Base-by-base conservation (phyloP, 2,113 vertebrate genomes). In the Podilymbus podiceps region DNA sequence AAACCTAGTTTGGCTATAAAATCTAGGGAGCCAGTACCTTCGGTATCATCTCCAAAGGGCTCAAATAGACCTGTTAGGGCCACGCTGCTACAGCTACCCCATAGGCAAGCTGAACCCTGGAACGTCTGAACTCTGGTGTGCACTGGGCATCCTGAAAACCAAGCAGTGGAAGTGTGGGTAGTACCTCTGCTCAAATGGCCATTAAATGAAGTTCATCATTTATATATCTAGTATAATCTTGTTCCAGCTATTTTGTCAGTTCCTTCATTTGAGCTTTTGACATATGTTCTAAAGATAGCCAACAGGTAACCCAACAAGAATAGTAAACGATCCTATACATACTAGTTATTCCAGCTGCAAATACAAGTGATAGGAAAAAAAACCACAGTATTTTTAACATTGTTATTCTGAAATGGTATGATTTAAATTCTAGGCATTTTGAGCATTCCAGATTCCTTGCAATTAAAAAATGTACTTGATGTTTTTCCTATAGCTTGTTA, bases 31-130 rank as follows among this genome's bases (percentile, higher is more conserved):
- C 12, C 38, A 22, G 1, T 28, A 35, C 24, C 49, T 76, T 60
- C 80, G 84, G 35, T 14, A 25, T 21, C 27, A 0, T 17, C 53
- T 64, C 21, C 59, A 67, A 17, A 72, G 75, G 66, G 40, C 35
- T 84, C 9, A 8, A 1, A 44, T 2, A 8, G 47, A 15, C 18
- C 28, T n/a, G n/a, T 16, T 16, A 5, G 0, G 2, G 47, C 21
- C 56, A 25, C 7, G 2, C 33, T 84, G 80, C 60, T 76, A 14
- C 58, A 1, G 1, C 63, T 30, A 6, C 15, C 6, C 28, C 16
- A 5, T 1, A 27, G 58, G 30, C 35, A 56, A 63, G 40, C 72
- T 66, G 47, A 15, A 73, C 46, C 24, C 59, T 42, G 68, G 50
- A 60, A 11, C 19, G 11, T 40, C 50, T 60, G 53, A 52, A 1